Evolutionary conservation across 2,888 invertebrate genomes (phyloP).

Genomic region (Brenthis daphne): DNA sequence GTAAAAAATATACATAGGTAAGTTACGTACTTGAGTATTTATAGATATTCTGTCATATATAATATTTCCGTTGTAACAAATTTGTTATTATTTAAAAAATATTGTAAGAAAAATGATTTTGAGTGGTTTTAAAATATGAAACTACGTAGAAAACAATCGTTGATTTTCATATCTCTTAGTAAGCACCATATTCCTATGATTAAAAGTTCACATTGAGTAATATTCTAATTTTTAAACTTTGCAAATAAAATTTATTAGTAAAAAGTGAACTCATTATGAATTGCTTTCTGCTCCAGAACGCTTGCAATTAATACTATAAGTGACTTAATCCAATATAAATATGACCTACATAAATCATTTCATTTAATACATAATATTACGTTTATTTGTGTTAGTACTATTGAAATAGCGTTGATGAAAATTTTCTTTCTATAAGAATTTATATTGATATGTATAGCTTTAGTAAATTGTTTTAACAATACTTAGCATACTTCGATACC

Average conservation of each 20-base stretch:
- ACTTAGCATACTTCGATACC: no score
- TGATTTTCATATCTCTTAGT: slow-evolving; percentile 8
- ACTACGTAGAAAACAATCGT: background rate
- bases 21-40: background rate
- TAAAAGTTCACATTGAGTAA: slow-evolving; percentile 39
- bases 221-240: slow-evolving; percentile 34
- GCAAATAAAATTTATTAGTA: slow-evolving; percentile 34
- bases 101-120: slow-evolving; percentile 38
- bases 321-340: slow-evolving; percentile 27
- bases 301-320: slow-evolving; percentile 27
- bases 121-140: slow-evolving; percentile 42
- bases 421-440: no score
- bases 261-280: slow-evolving; percentile 37
- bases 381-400: no score
- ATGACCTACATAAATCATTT: slow-evolving; percentile 5
- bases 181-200: no score
- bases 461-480: no score
- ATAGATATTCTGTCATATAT: no score
- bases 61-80: no score
- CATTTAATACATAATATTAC: background rate
- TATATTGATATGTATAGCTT: no score
- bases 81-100: no score
- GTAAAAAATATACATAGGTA: slow-evolving; percentile 46
- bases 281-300: slow-evolving; percentile 25
- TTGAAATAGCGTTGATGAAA: no score